Evolutionary conservation across 2,113 vertebrate genomes (phyloP), one percentile per base, ranked within the genome.

Genomic region (Nycticryphes semicollaris): DNA sequence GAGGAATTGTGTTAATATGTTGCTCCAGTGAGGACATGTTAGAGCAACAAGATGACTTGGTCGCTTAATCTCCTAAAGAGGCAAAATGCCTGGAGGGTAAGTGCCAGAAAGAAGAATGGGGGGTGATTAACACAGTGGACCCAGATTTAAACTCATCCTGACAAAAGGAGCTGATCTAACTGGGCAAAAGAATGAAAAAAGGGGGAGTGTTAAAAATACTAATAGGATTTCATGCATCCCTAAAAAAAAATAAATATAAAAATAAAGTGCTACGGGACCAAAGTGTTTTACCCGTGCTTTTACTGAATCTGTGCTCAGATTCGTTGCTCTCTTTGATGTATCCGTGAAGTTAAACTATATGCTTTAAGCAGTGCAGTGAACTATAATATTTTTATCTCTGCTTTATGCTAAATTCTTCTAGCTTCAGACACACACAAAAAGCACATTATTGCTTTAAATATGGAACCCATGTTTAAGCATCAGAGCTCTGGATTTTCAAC

Each of bases 391-490:
- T 96, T 97, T 97, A 96, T 96, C 91, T 94, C 89, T 97, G 78
- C 79, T 95, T 94, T 95, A 93, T 93, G 94, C 81, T 94, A 95
- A 97, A 84, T 96, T 93, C 81, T 91, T 77, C 87, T 16, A 60
- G 89, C 74, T 92, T 90, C 78, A 87, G 66, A 91, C 76, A 70
- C 74, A 92, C 91, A 90, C 94, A 91, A 79, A 97, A 96, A 96
- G 93, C 94, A 98, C 97, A 97, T 98, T 98, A 98, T 98, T 98
- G 97, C 98, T 98, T 98, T 98, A 98, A 98, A 98, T 98, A 98
- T 94, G 97, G 98, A 97, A 93, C 97, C 97, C 96, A 97, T 97
- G 96, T 97, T 96, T 97, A 97, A 97, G 97, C 94, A 94, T 97
- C 89, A 93, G 97, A 96, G 91, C 95, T 95, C 97, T 95, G 97